Conservation (phyloP, 2,113 vertebrate genomes). For the Trematocara unimaculatum region DNA sequence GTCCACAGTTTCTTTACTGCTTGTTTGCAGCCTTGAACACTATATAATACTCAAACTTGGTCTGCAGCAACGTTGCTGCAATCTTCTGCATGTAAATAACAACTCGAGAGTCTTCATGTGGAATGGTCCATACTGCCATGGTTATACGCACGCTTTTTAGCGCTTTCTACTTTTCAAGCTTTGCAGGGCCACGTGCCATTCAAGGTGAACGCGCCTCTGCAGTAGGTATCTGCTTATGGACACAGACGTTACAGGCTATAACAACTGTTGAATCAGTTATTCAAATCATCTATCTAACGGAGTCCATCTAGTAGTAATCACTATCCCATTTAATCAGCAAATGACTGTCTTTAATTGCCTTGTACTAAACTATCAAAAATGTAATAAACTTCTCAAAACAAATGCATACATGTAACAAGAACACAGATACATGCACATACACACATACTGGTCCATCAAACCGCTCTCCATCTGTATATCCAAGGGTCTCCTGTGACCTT, state of each 20-base stretch:
- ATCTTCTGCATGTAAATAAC: not conserved
- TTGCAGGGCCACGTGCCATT: not conserved
- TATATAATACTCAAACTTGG: not conserved
- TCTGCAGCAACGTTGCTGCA: not conserved
- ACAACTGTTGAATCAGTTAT: not conserved
- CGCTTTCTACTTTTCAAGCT: not conserved
- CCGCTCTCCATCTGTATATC: constrained; percentile 56
- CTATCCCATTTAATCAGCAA: not conserved
- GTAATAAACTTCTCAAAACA: constrained; percentile 15
- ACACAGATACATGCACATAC: not conserved
- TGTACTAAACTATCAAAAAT: not conserved
- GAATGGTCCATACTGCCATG: not conserved
- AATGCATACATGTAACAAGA: constrained; percentile 19
- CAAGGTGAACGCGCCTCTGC: not conserved
- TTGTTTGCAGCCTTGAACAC: not conserved
- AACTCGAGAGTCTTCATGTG: not conserved
- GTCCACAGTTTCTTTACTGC: not conserved
- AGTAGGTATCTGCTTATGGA: not conserved
- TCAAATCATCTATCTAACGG: not conserved
- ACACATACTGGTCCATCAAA: constrained; percentile 31
- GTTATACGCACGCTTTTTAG: not conserved
- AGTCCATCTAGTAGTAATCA: not conserved
- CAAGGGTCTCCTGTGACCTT: constrained; percentile 66
- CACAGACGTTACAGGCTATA: not conserved
- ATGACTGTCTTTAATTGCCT: not conserved